These are phyloP conservation scores for Emydoidea blandingii DNA, from an alignment of 2,797 vertebrate species.

Conservation along the genomic window DNA sequence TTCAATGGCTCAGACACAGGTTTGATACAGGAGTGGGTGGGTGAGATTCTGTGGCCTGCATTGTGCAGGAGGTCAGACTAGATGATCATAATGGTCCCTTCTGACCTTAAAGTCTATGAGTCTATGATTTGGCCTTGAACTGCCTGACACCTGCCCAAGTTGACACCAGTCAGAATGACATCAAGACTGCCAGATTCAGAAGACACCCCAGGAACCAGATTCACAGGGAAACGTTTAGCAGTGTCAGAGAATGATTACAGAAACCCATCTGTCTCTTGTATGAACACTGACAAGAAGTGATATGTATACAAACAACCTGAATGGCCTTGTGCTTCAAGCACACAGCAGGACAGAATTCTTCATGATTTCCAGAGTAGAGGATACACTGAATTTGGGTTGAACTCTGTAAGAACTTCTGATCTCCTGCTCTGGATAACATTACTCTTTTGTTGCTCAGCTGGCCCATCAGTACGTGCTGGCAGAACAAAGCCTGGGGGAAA, in stretches of 20 bases:
- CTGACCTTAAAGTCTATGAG: too few relatives aligned
- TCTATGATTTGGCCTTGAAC: neutral
- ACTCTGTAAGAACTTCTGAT: neutral
- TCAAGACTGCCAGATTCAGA: neutral
- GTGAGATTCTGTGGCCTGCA: too few relatives aligned
- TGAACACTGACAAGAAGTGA: neutral
- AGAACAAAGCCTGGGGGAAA: too few relatives aligned
- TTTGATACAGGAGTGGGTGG: too few relatives aligned
- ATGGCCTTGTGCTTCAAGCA: neutral
- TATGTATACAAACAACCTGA: neutral
- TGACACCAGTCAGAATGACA: neutral
- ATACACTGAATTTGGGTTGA: neutral
- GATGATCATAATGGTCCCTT: too few relatives aligned
- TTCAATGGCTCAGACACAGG: too few relatives aligned
- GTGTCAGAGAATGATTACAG: neutral
- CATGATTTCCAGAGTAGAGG: neutral
- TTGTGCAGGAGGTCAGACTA: too few relatives aligned
- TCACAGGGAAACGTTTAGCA: neutral
- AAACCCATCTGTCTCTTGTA: neutral
- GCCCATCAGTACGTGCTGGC: neutral
- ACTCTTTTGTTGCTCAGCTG: neutral
- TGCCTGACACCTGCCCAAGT: neutral
- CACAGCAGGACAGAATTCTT: neutral
- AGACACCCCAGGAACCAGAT: neutral
- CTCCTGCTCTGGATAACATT: neutral